Percentiles rank a stretch among this genome's conserved stretches.
These are phyloP conservation scores for Agonopterix alstromeriana DNA, from an alignment of 2,888 invertebrate genomes.

Conservation along the genomic window DNA sequence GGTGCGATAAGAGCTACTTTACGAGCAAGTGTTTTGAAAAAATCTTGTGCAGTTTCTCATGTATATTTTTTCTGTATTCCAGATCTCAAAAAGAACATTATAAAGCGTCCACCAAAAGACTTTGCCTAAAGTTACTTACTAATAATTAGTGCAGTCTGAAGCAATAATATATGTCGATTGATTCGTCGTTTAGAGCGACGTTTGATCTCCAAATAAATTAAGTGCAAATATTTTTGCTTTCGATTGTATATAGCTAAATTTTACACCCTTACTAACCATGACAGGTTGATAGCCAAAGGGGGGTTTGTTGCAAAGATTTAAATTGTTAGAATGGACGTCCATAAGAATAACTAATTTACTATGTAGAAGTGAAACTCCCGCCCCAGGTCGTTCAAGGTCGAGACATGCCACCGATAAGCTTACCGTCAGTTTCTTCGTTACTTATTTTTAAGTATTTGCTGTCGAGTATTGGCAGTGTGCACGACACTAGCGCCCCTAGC, in stretches of 20 bases:
- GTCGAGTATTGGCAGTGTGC: no score
- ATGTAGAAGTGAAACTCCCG: no score
- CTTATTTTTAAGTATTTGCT: no score
- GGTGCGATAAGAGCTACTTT: no score
- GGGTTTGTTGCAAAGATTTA: neutral
- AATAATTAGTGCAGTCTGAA: constrained; percentile 5
- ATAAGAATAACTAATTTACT: no score
- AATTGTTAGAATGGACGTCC: neutral
- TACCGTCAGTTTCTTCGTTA: no score
- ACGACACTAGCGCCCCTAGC: no score
- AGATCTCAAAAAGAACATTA: constrained; percentile 37
- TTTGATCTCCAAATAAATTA: constrained; percentile 15
- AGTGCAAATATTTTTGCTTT: neutral
- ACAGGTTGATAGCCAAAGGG: neutral
- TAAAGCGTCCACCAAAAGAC: constrained; percentile 53
- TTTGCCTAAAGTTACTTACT: constrained; percentile 28
- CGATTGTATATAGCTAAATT: constrained; percentile 13
- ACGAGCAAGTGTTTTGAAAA: no score
- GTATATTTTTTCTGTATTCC: constrained; percentile 18
- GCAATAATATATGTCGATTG: neutral
- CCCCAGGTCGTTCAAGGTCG: no score
- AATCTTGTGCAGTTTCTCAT: no score
- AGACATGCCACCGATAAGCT: no score
- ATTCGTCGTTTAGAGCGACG: constrained; percentile 5
- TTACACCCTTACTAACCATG: neutral